phyloP scores from a whole-genome alignment of 2,113 vertebrate species.

The Salvelinus fontinalis region DNA sequence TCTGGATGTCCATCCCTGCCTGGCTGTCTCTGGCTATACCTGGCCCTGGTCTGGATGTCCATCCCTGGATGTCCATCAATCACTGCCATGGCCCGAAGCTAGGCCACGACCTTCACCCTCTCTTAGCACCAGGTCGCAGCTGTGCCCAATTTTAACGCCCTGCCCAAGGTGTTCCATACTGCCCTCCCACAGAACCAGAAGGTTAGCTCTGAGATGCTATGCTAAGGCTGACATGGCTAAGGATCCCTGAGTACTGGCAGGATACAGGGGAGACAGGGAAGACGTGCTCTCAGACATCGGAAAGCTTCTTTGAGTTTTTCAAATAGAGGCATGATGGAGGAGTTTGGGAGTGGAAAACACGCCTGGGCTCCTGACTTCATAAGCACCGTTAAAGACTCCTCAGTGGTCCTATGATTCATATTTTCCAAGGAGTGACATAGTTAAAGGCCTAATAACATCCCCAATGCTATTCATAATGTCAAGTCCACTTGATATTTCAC shows the following conservation, averaged over 20 bases:
- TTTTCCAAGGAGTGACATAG: slow-evolving; percentile 55
- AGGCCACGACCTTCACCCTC: slow-evolving; percentile 34
- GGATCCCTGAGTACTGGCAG: background rate
- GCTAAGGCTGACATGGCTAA: background rate
- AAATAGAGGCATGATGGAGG: slow-evolving; percentile 25
- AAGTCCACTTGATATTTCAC: background rate
- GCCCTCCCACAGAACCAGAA: background rate
- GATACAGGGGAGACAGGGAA: background rate
- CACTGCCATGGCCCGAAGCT: slow-evolving; percentile 33
- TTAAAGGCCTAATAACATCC: slow-evolving; percentile 8
- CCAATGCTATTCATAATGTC: slow-evolving; percentile 33
- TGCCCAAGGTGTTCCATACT: slow-evolving; percentile 5
- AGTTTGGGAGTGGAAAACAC: slow-evolving; percentile 32
- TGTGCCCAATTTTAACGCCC: slow-evolving; percentile 45
- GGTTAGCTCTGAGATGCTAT: background rate
- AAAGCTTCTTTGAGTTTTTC: slow-evolving; percentile 6
- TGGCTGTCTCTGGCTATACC: no score
- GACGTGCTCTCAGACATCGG: background rate
- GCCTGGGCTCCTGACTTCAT: slow-evolving; percentile 39
- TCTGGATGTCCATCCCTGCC: no score
- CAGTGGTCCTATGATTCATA: slow-evolving; percentile 26
- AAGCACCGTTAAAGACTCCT: slow-evolving; percentile 30
- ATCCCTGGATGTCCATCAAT: slow-evolving; percentile 29
- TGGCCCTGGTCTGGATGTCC: no score
- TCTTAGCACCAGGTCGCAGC: slow-evolving; percentile 33